Evolutionary conservation across 2,888 invertebrate species (phyloP).

Genomic region (Schizotus pectinicornis): DNA sequence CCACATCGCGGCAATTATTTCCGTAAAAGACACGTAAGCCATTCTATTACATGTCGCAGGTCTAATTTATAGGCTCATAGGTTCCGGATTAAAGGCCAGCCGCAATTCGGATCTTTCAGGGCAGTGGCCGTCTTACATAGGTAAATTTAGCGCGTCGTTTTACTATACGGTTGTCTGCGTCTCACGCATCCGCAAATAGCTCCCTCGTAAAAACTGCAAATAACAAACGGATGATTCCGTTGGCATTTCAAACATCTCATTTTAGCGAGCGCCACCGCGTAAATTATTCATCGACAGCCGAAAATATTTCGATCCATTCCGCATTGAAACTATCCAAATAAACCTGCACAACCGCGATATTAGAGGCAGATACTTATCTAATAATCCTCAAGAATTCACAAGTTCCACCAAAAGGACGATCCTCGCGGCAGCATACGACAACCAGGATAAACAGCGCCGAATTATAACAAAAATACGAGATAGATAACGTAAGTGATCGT

Average conservation of each 20-base stretch:
- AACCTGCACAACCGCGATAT: not conserved
- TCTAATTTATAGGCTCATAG: no score
- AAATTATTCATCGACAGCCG: conserved; percentile 30
- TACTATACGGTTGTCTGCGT: conserved; percentile 17
- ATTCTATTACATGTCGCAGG: no score
- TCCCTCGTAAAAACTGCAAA: conserved; percentile 33
- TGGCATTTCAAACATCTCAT: conserved; percentile 32
- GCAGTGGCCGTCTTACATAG: conserved; percentile 23
- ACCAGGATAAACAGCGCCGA: no score
- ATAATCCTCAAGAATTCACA: no score
- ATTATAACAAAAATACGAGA: no score
- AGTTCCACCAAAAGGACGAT: no score
- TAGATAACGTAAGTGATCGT: no score
- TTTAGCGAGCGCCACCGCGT: conserved; percentile 17
- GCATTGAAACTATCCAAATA: conserved; percentile 2
- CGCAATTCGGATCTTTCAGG: not conserved
- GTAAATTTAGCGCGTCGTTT: conserved; percentile 20
- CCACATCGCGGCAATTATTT: no score
- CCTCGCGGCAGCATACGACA: no score
- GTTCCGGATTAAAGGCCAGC: not conserved
- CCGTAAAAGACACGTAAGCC: no score
- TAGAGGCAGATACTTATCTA: no score
- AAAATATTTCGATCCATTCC: conserved; percentile 7
- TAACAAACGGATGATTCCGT: conserved; percentile 33
- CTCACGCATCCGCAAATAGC: conserved; percentile 31